Conservation (phyloP, 2,888 invertebrate genomes). For the Leucoma salicis region DNA sequence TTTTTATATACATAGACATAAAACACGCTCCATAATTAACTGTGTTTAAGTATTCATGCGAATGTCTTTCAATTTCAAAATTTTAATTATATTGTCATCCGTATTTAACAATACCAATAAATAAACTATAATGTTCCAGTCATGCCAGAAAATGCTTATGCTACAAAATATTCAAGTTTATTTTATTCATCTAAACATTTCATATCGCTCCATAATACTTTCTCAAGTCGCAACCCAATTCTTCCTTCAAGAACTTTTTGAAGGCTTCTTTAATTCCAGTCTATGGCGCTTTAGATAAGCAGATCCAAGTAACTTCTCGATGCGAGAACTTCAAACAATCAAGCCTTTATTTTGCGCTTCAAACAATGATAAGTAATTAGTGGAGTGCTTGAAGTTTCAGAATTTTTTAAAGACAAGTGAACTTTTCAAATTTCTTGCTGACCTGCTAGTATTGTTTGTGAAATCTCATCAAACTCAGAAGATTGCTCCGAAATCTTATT, state of each 20-base stretch:
- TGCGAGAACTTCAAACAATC: conserved; percentile 66
- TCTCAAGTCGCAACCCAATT: conserved; percentile 17
- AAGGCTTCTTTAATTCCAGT: conserved; percentile 43
- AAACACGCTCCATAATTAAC: no score
- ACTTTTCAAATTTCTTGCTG: conserved; percentile 42
- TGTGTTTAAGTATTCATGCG: no score
- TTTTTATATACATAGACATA: no score
- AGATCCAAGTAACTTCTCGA: conserved; percentile 49
- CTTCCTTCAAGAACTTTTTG: conserved; percentile 12
- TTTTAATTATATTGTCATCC: no score
- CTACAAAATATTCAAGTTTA: conserved; percentile 1
- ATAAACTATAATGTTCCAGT: no score
- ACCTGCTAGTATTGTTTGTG: conserved; percentile 47
- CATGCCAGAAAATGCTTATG: no score
- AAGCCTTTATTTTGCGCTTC: conserved; percentile 63
- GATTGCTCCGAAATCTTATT: conserved; percentile 55
- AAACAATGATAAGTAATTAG: conserved; percentile 74
- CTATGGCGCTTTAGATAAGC: conserved; percentile 42
- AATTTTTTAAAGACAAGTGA: conserved; percentile 53
- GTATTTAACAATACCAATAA: no score
- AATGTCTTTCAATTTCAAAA: no score
- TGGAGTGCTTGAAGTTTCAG: conserved; percentile 46
- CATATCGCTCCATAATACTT: conserved; percentile 19
- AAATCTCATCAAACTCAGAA: conserved; percentile 46
- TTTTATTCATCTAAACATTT: conserved; percentile 14